Evolutionary conservation across 1,140 invertebrate species (phyloP).

Genomic region (Drosophila nikananu): DNA sequence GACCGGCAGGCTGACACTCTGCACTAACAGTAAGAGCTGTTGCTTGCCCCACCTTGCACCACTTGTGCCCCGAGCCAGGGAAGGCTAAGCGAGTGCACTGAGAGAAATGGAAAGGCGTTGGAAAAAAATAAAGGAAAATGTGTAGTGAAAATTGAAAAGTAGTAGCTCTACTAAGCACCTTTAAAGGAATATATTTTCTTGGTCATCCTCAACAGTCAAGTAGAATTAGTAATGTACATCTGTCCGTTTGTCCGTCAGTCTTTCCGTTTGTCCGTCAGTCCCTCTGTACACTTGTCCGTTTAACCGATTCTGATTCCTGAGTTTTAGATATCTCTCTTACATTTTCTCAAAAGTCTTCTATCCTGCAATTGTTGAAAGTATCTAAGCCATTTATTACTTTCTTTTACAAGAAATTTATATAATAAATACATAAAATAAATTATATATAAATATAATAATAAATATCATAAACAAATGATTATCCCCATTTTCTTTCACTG

Average conservation of each 20-base stretch:
- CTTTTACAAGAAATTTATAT: no score
- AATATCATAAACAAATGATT: not conserved
- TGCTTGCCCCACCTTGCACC: constrained; percentile 34
- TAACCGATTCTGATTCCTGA: no score
- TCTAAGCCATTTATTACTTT: no score
- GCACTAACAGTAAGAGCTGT: constrained; percentile 46
- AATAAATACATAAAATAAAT: no score
- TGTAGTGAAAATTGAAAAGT: not conserved
- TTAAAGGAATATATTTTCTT: no score
- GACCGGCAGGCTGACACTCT: constrained; percentile 8
- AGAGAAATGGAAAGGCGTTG: not conserved
- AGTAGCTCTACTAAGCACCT: no score
- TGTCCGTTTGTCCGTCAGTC: not conserved
- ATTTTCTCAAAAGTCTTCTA: no score
- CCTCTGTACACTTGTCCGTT: no score
- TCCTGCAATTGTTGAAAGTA: no score
- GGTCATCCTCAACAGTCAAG: not conserved
- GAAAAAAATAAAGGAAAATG: no score
- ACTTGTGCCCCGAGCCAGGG: constrained; percentile 6
- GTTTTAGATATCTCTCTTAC: no score
- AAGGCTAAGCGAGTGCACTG: constrained; percentile 9
- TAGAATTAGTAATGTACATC: not conserved
- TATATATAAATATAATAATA: no score
- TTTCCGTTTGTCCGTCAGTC: not conserved
- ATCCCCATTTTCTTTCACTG: not conserved